Evolutionary conservation across 2,888 invertebrate genomes (phyloP).

Genomic region (Diarsia mendica): DNA sequence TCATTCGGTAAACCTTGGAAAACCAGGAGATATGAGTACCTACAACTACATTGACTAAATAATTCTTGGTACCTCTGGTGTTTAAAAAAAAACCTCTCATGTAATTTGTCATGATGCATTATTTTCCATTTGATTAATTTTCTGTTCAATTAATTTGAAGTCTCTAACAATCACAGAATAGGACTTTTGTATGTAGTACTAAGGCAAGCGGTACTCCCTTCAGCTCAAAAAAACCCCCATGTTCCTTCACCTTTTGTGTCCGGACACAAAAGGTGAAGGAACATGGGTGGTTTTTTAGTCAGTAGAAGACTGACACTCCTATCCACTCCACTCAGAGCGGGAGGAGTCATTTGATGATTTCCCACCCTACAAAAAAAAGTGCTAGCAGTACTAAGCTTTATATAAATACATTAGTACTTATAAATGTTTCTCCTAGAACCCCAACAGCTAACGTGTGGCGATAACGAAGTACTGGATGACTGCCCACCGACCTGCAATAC

Average conservation of each 20-base stretch:
- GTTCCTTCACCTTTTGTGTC: too few species aligned
- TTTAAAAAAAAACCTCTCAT: neutral
- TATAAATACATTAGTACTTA: neutral
- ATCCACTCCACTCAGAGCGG: too few species aligned
- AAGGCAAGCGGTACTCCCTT: neutral
- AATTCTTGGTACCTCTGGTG: neutral
- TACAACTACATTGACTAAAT: neutral
- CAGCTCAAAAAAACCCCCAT: too few species aligned
- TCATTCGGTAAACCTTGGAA: neutral
- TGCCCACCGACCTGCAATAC: constrained; percentile 69
- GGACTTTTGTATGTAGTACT: too few species aligned
- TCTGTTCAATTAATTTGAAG: neutral
- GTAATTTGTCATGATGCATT: neutral
- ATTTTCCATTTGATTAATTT: neutral
- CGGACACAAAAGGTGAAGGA: too few species aligned
- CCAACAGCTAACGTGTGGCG: constrained; percentile 49
- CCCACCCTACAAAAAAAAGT: too few species aligned
- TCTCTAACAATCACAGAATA: neutral
- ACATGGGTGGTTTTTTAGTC: too few species aligned
- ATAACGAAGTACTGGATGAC: constrained; percentile 64
- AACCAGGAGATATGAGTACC: neutral
- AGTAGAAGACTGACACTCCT: too few species aligned
- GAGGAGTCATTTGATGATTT: too few species aligned
- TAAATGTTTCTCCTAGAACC: neutral
- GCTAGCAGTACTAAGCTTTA: neutral